Evolutionary conservation across 35 echinoderm and acorn worm species (phyloP), one percentile per base, ranked within the genome.

Genomic region (Amphiura filiformis): DNA sequence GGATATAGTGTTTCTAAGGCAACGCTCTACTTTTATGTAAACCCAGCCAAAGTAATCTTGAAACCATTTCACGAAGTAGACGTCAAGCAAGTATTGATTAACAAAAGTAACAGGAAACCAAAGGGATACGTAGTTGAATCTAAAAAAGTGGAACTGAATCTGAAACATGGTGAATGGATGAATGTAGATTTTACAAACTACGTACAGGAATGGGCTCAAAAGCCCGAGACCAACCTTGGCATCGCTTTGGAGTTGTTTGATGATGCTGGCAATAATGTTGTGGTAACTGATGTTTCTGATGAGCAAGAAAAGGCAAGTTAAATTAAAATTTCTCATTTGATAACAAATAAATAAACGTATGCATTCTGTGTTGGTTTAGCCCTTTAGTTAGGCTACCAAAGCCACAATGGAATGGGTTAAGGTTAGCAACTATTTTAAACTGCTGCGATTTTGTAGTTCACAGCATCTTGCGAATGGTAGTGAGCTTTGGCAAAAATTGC

Each of bases 1-100:
- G 88, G 86, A 2, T 95, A 95, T 61, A 79, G 84, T 41, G 93
- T 95, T 14, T 37, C 85, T 17, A 84, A 84, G 75, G 93, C 93
- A 31, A 85, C 87, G 31, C 81, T 95, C 15, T 87, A 95, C 37
- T 75, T 89, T 49, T 91, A 95, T 41, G 76, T 95, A 26, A 39
- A 80, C 1, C 39, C 80, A 31, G 65, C 89, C 14, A 82, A 52
- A 39, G 39, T 84, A 15, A 26, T 70, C 17, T n/a, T 30, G 26
- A 70, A 86, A 61, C 38, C 77, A 85, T 23, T 31, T 85, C 30
- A 65, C 87, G 65, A 79, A 76, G n/a, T 95, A 49, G 41, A 44
- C 36, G 61, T 95, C 56, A 89, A 85, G 37, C 81, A 65, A 36
- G 87, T 95, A 0, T 52, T 84, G 18, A 39, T 65, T 13, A 78